A percentile compares a stretch with the other conserved stretches of the same genome.
These are phyloP conservation scores for Dendrolimus punctatus DNA, from an alignment of 1,140 invertebrate species.

Conservation along the genomic window DNA sequence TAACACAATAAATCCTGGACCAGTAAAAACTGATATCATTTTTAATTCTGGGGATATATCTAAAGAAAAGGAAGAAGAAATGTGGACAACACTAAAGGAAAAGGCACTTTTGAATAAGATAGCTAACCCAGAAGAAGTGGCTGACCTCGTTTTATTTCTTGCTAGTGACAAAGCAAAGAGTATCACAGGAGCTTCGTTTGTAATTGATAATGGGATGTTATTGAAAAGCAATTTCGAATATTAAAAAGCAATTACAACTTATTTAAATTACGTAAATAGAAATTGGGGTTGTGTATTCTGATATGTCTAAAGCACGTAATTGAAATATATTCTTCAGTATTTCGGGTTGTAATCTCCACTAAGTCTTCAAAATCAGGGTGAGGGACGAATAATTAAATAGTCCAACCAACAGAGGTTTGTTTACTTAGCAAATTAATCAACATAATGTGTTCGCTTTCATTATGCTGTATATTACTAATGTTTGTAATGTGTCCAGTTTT, in stretches of 20 bases:
- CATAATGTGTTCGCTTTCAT: too few relatives aligned
- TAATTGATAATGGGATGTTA: constrained; percentile 13
- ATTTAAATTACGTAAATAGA: constrained; percentile 1
- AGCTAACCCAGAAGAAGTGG: constrained; percentile 8
- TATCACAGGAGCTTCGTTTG: constrained; percentile 9
- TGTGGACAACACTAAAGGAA: constrained; percentile 4
- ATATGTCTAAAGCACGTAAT: too few relatives aligned
- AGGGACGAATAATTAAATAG: too few relatives aligned
- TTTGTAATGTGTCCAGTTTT: too few relatives aligned
- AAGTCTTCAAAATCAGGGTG: too few relatives aligned
- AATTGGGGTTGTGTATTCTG: not conserved
- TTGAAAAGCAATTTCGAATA: too few relatives aligned
- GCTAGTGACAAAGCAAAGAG: constrained; percentile 13
- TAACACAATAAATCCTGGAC: constrained; percentile 81
- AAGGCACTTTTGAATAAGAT: constrained; percentile 7
- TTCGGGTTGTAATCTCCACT: too few relatives aligned
- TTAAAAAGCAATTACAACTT: too few relatives aligned
- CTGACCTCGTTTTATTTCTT: constrained; percentile 15
- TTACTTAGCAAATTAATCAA: too few relatives aligned
- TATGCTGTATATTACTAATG: too few relatives aligned
- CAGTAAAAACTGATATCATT: constrained; percentile 70
- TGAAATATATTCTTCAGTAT: too few relatives aligned
- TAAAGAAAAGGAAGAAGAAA: not conserved
- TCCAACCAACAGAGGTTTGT: too few relatives aligned
- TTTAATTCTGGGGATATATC: constrained; percentile 5